phyloP scores from a whole-genome alignment of 2,888 invertebrate genomes.

The Tetheella fluctuosa region DNA sequence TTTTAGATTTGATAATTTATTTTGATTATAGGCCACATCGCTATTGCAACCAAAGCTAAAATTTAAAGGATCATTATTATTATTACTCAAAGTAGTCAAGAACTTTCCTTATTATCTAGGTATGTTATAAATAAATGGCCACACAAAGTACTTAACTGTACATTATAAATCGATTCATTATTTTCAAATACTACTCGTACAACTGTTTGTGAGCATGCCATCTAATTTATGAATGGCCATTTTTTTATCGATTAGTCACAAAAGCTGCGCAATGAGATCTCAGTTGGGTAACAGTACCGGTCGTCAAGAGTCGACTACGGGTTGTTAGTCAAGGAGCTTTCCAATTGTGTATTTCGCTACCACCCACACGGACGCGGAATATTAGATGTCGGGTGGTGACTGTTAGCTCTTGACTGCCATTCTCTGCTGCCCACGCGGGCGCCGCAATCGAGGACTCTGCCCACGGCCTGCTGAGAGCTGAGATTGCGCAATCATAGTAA shows the following conservation, averaged over 20 bases:
- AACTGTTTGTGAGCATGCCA: conserved; percentile 1
- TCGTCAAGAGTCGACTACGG: conserved; percentile 49
- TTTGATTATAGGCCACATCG: no score
- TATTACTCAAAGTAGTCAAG: no score
- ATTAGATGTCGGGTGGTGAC: conserved; percentile 55
- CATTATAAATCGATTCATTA: conserved; percentile 17
- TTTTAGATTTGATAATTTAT: no score
- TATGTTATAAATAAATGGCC: not conserved
- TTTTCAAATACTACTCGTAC: conserved; percentile 9
- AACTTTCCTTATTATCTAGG: no score
- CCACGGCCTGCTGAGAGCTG: conserved; percentile 47
- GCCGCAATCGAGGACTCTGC: conserved; percentile 62
- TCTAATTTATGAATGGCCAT: conserved; percentile 42
- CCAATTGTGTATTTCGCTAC: conserved; percentile 52
- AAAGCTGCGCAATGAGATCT: conserved; percentile 43
- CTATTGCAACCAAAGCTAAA: no score
- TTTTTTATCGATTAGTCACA: conserved; percentile 44
- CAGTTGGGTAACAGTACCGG: conserved; percentile 54
- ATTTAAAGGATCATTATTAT: no score
- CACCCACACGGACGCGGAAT: conserved; percentile 62
- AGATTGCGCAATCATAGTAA: conserved; percentile 39
- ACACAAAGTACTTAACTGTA: not conserved
- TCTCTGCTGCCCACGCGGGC: conserved; percentile 63
- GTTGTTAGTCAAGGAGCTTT: conserved; percentile 63
- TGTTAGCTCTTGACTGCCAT: conserved; percentile 52